Base-by-base conservation (phyloP, 2,797 vertebrate genomes). In the Anguilla anguilla region DNA sequence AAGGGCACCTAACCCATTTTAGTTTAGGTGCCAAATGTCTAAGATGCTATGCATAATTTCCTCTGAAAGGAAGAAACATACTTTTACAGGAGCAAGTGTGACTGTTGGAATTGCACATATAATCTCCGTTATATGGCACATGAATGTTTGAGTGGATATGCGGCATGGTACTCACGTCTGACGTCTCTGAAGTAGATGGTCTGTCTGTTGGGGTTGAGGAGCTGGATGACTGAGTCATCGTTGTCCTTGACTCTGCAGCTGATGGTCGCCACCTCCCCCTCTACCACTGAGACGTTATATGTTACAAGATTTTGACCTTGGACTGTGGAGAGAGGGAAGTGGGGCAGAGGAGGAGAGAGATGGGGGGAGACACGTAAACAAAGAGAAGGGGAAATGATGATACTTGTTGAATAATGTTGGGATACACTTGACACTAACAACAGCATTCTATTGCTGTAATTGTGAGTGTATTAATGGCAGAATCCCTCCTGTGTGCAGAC, bases 191-290 rank as follows among this genome's bases (percentile, higher is more conserved):
- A 99, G 91, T 99, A 99, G 95, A 99, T 99, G 85, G 98, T 99
- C 94, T 99, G 98, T 92, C 98, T 96, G 96, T 99, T 99, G 91
- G 98, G 98, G 94, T 99, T 99, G 93, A 99, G 97, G n/a, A 99
- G 97, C 91, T 99, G 98, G 92, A 99, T 99, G 94, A 99, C 98
- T 0, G 98, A 99, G 95, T 98, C 98, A 0, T 99, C 98, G 77
- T 98, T 99, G 96, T 98, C 97, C 95, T 97, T 99, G 91, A 99
- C 97, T 57, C 97, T 95, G 95, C 98, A 99, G 96, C 98, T 99
- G 96, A 99, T 99, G 93, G 97, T 99, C 57, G 98, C 98, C 3
- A 93, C 97, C 3, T 99, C 98, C 11, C 98, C 98, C 92, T 99
- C 98, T n/a, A 99, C 96, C 94, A 99, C 98, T 0, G 97, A 97